Base-by-base conservation (phyloP, 2,797 vertebrate species). In the Pantherophis alleghaniensis region DNA sequence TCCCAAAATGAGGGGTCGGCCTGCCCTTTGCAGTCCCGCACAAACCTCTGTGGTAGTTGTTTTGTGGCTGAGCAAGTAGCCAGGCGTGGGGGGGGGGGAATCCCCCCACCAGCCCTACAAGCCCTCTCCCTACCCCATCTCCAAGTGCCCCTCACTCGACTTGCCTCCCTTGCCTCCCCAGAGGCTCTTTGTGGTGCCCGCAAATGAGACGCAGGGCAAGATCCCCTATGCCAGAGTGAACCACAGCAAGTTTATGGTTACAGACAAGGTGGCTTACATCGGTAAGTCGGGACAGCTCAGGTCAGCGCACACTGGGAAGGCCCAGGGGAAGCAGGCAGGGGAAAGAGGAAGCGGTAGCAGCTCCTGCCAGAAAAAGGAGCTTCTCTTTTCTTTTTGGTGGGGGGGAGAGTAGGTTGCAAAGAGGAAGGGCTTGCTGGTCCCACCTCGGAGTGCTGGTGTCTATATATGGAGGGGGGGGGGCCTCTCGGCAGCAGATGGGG, bases 221-320 rank as follows among this genome's bases (percentile, higher is more conserved):
- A 99, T 99, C 94, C 99, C 99, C 0, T 99, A 96, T 0, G 98
- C 98, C 90, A 98, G 99, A 24, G 99, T 99, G 87, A 99, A 98
- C 97, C 99, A 99, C 97, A 99, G 99, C 98, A 99, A 99, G 95
- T 99, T 99, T 98, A 99, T 99, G 99, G 99, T 99, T 96, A 99
- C 99, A 0, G 99, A 99, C 93, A 97, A 97, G 90, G 94, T 98
- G 0, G 98, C 98, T 0, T 99, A 99, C 91, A 98, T 99, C 0
- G 99, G 99, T 99, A 95, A 97, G 0, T 16, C 14, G 0, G 0
- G 0, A 5, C 9, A 2, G 74, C 37, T 83, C 37, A 2, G 74
- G 20, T 42, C 18, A 42, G 74, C 16, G 2, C 14, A 55, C 3
- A 11, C 10, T 11, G 28, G 16, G 86, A 4, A 88, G 55, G 10